Evolutionary conservation across 2,797 vertebrate species (phyloP).

Genomic region (Trematomus bernacchii): DNA sequence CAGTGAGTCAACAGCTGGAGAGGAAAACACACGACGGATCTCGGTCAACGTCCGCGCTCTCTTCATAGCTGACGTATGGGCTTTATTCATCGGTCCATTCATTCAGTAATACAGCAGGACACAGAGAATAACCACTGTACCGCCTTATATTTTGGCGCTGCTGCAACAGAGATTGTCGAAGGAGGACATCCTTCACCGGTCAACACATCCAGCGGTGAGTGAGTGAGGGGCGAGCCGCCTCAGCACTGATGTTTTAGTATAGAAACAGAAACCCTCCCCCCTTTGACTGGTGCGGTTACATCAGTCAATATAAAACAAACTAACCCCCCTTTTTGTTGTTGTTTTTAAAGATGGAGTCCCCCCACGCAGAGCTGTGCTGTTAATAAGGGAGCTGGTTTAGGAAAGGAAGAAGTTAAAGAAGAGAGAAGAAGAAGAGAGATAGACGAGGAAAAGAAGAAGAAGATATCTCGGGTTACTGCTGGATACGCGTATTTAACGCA

Average conservation of each 20-base stretch:
- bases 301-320: slow-evolving; percentile 31
- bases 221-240: slow-evolving; percentile 54
- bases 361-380: slow-evolving; percentile 51
- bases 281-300: slow-evolving; percentile 24
- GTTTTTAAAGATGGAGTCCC: slow-evolving; percentile 73
- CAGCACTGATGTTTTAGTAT: not conserved
- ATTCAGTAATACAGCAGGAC: slow-evolving; percentile 28
- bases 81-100: slow-evolving; percentile 35
- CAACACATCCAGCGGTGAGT: slow-evolving; percentile 57
- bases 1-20: slow-evolving; percentile 76
- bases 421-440: not conserved
- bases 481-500: slow-evolving; percentile 31
- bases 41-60: slow-evolving; percentile 26
- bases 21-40: slow-evolving; percentile 60
- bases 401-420: slow-evolving; percentile 40
- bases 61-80: slow-evolving; percentile 49
- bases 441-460: not conserved
- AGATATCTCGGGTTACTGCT: slow-evolving; percentile 1
- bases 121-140: not conserved
- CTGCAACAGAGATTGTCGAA: slow-evolving; percentile 10
- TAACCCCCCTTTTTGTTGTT: slow-evolving; percentile 37
- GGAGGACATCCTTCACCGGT: slow-evolving; percentile 33
- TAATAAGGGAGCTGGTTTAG: slow-evolving; percentile 39
- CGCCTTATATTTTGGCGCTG: slow-evolving; percentile 27
- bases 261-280: slow-evolving; percentile 4